phyloP scores from a whole-genome alignment of 2,888 invertebrate species.

The Therioaphis trifolii region DNA sequence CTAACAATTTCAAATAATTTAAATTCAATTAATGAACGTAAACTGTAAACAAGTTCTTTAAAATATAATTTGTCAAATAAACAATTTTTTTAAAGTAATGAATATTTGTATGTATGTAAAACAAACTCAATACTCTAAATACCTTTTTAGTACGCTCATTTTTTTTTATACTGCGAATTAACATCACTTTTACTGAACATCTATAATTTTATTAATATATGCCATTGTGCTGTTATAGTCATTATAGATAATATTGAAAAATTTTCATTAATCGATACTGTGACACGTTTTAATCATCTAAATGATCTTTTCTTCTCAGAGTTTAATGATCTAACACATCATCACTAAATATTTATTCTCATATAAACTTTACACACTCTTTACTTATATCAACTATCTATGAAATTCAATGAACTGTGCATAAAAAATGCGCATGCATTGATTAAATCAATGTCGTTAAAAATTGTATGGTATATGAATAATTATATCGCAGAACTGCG shows the following conservation, averaged over 20 bases:
- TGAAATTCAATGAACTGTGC: neutral
- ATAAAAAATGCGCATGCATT: neutral
- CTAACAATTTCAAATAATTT: neutral
- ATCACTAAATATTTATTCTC: neutral
- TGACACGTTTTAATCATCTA: neutral
- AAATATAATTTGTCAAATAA: neutral
- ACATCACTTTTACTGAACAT: too few species aligned
- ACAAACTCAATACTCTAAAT: too few species aligned
- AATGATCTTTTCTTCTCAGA: neutral
- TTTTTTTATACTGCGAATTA: too few species aligned
- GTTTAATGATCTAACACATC: slow-evolving; percentile 12
- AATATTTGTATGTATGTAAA: too few species aligned
- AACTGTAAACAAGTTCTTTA: neutral
- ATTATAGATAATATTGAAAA: too few species aligned
- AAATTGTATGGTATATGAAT: neutral
- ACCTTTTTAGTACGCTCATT: too few species aligned
- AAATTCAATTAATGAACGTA: neutral
- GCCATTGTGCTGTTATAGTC: too few species aligned
- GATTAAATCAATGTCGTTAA: neutral
- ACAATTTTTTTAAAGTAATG: neutral
- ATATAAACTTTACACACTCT: neutral
- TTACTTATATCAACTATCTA: neutral
- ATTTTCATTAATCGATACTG: neutral
- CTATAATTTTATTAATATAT: too few species aligned
- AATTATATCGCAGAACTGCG: neutral